Base-by-base conservation (phyloP, 2,888 invertebrate genomes). In the Podotricha telesiphe region DNA sequence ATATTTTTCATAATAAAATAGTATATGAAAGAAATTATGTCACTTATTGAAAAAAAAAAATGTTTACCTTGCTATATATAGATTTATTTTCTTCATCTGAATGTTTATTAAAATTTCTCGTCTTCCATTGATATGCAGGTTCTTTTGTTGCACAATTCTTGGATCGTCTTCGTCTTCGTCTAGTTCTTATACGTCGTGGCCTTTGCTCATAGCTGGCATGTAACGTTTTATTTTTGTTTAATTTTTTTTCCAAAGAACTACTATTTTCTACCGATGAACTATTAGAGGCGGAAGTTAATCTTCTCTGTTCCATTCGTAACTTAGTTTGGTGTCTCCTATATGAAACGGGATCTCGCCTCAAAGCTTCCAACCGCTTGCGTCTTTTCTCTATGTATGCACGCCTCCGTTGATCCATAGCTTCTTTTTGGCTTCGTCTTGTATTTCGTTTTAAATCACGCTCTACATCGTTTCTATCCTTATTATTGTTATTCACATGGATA, bases 321-420 rank as follows among this genome's bases (percentile, higher is more conserved):
- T 77, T 84, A 34, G 77, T 77, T 78, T 89, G 86, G 70, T 88
- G 84, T 76, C 83, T 84, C 80, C 91, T 86, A 66, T 86, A 93
- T 77, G 85, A 87, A 2, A 84, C 84, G 64, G 93, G 92, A 66
- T 91, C 89, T 62, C 78, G 83, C 76, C 91, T 83, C 79, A 92
- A 80, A 20, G 85, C 82, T 78, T 89, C 88, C 76, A 92, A 78
- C 76, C 82, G 79, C 75, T 79, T 85, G 72, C 83, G 80, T 76
- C 90, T 86, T 68, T 82, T 83, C 76, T 91, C 91, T 73, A 91
- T 77, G 71, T 85, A 87, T 58, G 86, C 82, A 70, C 88, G 81
- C 77, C 90, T 82, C n/a, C 80, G 81, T 75, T 83, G 83, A 85
- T 92, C 94, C 82, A 77, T 87, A 76, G 86, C 94, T 94, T 95